Conservation (phyloP, 2,888 invertebrate genomes). For the Alviniconcha strummeri region DNA sequence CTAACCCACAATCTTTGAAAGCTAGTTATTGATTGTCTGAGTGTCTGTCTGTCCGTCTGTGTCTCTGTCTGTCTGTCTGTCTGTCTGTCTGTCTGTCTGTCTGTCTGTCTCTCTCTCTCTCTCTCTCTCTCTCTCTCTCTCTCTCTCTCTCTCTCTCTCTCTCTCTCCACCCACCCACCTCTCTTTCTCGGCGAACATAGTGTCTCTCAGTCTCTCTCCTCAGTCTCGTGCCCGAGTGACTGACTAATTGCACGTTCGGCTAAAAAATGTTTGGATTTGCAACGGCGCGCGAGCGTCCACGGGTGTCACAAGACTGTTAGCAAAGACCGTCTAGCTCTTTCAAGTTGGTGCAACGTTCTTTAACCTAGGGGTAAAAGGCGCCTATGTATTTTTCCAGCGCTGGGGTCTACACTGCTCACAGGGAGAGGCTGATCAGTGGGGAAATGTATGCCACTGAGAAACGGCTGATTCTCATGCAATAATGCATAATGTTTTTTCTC, state of each 20-base stretch:
- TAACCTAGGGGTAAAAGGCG: no score
- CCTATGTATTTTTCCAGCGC: no score
- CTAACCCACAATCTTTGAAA: background rate
- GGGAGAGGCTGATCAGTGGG: no score
- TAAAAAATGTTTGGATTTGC: no score
- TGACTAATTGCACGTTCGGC: no score
- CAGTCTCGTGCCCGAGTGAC: no score
- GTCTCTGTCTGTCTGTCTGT: background rate
- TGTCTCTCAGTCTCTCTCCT: background rate
- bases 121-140: slow-evolving; percentile 11
- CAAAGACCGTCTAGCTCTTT: background rate
- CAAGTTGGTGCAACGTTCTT: background rate
- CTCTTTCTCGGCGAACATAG: background rate
- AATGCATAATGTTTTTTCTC: no score
- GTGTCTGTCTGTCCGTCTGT: background rate
- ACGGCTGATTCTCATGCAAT: no score
- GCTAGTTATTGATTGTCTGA: background rate
- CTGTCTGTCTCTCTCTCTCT: slow-evolving; percentile 13
- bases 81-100: slow-evolving; percentile 11
- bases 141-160: slow-evolving; percentile 15
- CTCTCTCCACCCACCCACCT: background rate
- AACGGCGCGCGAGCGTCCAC: background rate
- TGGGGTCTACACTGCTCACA: no score
- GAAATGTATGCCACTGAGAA: no score
- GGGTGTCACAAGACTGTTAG: background rate